A percentile compares a stretch with the other conserved stretches of the same genome.
These are phyloP conservation scores for Helicolenus hilgendorfi DNA, from an alignment of 2,797 vertebrate genomes.

Conservation along the genomic window DNA sequence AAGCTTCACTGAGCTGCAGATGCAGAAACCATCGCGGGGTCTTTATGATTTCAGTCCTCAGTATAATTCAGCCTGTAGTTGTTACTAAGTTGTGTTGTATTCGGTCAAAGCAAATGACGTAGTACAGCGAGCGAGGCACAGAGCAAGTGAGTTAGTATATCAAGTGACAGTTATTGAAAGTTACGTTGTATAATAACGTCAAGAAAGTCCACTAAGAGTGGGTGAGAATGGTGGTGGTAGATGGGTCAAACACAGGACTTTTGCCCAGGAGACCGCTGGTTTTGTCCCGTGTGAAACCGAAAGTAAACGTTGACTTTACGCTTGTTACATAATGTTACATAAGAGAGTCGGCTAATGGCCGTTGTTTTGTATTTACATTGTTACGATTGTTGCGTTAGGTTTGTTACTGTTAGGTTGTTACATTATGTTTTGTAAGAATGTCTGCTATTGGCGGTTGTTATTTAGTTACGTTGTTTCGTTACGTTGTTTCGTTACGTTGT, in stretches of 20 bases:
- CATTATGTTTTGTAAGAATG: no score
- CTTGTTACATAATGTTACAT: no score
- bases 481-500: neutral
- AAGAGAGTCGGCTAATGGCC: no score
- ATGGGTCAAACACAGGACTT: neutral
- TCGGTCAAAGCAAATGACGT: neutral
- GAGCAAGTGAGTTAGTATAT: neutral
- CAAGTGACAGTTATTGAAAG: neutral
- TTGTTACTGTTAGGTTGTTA: no score
- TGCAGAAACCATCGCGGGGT: neutral
- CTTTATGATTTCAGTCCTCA: neutral
- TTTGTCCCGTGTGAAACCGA: no score
- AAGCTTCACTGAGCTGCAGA: slow-evolving; percentile 16
- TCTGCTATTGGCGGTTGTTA: no score
- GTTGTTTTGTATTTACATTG: no score
- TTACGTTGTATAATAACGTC: neutral
- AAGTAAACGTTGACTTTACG: no score
- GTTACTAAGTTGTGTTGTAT: neutral
- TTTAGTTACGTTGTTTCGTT: neutral
- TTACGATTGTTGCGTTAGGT: no score
- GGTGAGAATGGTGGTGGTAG: no score
- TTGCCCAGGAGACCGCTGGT: neutral
- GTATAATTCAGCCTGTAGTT: neutral
- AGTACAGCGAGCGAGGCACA: no score
- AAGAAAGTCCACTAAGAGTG: neutral